Conservation (phyloP, 2,888 invertebrate genomes). For the Hirtodrosophila cameraria region DNA sequence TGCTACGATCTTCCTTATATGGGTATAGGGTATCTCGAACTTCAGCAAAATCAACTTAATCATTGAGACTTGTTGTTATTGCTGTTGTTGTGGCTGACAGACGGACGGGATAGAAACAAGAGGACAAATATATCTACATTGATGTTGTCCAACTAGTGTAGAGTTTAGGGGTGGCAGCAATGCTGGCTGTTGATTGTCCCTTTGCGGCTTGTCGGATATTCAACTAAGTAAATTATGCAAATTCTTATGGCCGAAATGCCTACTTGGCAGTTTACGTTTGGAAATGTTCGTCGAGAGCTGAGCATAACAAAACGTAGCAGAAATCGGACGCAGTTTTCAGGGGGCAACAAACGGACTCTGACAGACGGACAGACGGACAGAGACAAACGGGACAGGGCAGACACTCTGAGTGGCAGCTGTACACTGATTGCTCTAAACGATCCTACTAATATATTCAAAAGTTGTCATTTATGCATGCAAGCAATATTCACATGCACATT, state of each 20-base stretch:
- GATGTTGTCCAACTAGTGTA: conserved; percentile 26
- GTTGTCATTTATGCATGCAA: conserved; percentile 60
- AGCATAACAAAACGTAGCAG: conserved; percentile 35
- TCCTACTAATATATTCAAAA: conserved; percentile 71
- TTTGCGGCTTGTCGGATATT: conserved; percentile 61
- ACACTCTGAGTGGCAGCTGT: conserved; percentile 56
- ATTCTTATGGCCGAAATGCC: conserved; percentile 65
- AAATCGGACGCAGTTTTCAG: conserved; percentile 34
- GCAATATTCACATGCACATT: conserved; percentile 52
- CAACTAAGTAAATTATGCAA: conserved; percentile 73
- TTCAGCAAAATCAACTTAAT: too few relatives aligned
- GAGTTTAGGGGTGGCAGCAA: neutral
- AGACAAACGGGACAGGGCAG: conserved; percentile 20
- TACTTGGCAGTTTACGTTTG: conserved; percentile 71
- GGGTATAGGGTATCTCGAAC: too few relatives aligned
- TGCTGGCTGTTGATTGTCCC: conserved; percentile 42
- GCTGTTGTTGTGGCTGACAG: conserved; percentile 17
- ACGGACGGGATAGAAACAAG: conserved; percentile 24
- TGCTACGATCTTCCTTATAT: too few relatives aligned
- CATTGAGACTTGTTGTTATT: neutral
- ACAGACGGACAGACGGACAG: neutral
- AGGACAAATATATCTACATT: conserved; percentile 41
- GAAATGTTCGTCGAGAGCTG: conserved; percentile 42
- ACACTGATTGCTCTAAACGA: conserved; percentile 70
- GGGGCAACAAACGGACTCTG: conserved; percentile 7